phyloP scores from a whole-genome alignment of 2,113 vertebrate species.

The Spea bombifrons region DNA sequence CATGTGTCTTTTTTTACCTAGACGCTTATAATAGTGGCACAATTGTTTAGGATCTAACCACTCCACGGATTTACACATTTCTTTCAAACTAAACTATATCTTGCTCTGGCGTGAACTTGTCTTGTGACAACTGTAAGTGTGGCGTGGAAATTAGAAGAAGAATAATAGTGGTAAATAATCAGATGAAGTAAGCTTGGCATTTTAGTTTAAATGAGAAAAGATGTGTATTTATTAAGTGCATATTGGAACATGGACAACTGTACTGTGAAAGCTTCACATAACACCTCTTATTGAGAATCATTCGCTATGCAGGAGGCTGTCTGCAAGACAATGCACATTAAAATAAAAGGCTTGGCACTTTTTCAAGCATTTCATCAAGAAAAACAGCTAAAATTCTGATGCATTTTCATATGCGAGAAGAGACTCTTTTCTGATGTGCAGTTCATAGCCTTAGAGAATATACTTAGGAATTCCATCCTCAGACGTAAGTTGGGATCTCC shows the following conservation, averaged over 20 bases:
- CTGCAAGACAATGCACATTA: neutral
- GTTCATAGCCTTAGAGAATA: neutral
- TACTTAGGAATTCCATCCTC: neutral
- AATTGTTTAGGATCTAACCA: no score
- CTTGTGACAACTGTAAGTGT: no score
- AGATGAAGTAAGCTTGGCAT: neutral
- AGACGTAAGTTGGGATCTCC: no score
- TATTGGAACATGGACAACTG: neutral
- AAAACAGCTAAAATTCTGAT: neutral
- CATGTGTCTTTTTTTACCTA: no score
- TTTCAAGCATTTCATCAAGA: neutral
- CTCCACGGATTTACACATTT: no score
- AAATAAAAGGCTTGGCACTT: neutral
- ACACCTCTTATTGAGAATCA: neutral
- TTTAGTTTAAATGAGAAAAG: neutral
- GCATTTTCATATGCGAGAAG: neutral
- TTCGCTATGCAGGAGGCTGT: neutral
- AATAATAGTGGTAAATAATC: no score
- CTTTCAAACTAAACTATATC: no score
- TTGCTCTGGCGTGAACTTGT: no score
- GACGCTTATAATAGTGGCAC: no score
- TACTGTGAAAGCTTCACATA: neutral
- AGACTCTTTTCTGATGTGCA: neutral
- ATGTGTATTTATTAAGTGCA: neutral
- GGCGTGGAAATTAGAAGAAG: no score